Conservation (phyloP, 2,888 invertebrate species). For the Limnephilus marmoratus region DNA sequence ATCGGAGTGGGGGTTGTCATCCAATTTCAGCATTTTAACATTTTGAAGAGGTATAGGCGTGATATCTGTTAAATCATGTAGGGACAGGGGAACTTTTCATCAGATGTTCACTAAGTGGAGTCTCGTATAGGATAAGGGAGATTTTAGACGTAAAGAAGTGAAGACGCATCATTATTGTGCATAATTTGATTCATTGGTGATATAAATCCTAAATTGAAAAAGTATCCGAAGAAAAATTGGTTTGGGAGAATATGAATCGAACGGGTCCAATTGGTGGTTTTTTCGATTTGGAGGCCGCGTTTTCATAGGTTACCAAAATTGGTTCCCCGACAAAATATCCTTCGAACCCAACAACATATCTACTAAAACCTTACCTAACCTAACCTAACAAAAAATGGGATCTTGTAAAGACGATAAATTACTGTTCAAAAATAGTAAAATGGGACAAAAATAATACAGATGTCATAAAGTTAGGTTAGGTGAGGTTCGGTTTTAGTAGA, state of each 20-base stretch:
- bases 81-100: constrained; percentile 37
- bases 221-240: neutral
- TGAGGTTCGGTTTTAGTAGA: too few relatives aligned
- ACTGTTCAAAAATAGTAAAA: too few relatives aligned
- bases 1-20: constrained; percentile 52
- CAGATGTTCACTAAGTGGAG: constrained; percentile 46
- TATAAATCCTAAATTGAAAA: neutral
- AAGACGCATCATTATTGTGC: constrained; percentile 10
- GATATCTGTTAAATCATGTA: constrained; percentile 50
- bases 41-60: constrained; percentile 66
- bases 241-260: neutral
- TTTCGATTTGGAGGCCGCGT: too few relatives aligned
- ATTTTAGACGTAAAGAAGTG: neutral
- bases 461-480: too few relatives aligned
- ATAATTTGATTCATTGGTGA: neutral
- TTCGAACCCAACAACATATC: too few relatives aligned
- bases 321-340: too few relatives aligned
- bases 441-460: too few relatives aligned
- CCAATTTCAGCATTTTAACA: constrained; percentile 65
- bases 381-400: too few relatives aligned
- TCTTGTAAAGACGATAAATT: too few relatives aligned
- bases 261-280: neutral
- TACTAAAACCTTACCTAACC: too few relatives aligned
- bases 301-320: too few relatives aligned
- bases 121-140: neutral